Base-by-base conservation (phyloP, 2,113 vertebrate species). In the Hemicordylus capensis region DNA sequence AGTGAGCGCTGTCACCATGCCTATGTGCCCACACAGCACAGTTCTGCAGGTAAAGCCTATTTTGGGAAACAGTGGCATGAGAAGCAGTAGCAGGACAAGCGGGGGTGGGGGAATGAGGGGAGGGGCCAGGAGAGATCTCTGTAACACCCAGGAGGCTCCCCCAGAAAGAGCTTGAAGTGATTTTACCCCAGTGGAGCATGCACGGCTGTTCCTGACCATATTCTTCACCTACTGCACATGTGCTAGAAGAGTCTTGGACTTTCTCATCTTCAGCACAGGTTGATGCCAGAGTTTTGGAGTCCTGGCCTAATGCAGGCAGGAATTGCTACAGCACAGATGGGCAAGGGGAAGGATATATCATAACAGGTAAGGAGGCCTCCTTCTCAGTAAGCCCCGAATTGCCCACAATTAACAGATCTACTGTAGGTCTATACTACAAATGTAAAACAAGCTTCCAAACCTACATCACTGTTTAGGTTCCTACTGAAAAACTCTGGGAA, bases 11-110 rank as follows among this genome's bases (percentile, higher is more conserved):
- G 88, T 88, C 51, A 93, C 87, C 73, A 85, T 79, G 59, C 90
- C 82, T 3, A 58, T 39, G 28, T 93, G 92, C n/a, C 86, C 89
- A 37, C 88, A 80, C 37, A 93, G 82, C 12, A 89, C 83, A 58
- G 81, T 91, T 87, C 88, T 92, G 64, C 92, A 93, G 37, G 85
- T 80, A 66, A 93, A 90, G 28, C 91, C 92, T 93, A 31, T 42
- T 59, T 31, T 76, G 83, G 28, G 3, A 10, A 64, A 72, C 6
- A 51, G 14, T 78, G 63, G 44, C 61, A 69, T n/a, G 44, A 61
- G 75, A 76, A 17, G 61, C n/a, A 80, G 74, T 9, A 54, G 24
- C 28, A 84, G 42, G 66, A 54, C 4, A 9, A 3, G 64, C 1
- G 66, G 34, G 34, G 67, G 34, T 17, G 39, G 22, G 12, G 42